A percentile compares a stretch with the other conserved stretches of the same genome.
phyloP scores from a whole-genome alignment of 2,113 vertebrate genomes.

The Mystacornis crossleyi region DNA sequence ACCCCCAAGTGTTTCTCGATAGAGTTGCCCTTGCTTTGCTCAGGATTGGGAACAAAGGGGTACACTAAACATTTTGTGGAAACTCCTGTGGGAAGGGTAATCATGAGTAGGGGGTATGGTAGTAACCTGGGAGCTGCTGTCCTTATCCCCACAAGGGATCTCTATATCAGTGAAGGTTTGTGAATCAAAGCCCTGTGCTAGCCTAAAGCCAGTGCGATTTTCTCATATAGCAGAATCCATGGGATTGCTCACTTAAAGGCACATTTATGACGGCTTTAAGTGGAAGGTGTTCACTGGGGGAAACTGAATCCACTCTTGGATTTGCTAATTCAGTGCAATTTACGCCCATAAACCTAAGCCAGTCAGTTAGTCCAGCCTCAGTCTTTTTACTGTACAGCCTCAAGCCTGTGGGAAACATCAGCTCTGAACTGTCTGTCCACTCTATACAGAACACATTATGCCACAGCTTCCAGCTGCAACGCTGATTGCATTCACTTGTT shows the following conservation, averaged over 20 bases:
- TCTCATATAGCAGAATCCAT: not conserved
- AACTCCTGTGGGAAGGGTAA: not conserved
- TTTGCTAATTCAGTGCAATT: not conserved
- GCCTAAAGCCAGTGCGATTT: not conserved
- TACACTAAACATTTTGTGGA: not conserved
- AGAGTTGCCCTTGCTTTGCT: not conserved
- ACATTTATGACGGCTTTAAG: not conserved
- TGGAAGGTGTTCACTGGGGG: not conserved
- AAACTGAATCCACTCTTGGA: not conserved
- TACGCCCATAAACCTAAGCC: not conserved
- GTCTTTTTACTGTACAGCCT: not conserved
- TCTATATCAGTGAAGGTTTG: not conserved
- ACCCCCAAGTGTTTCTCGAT: not conserved
- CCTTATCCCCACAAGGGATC: not conserved
- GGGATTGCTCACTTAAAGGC: not conserved
- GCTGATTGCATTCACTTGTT: not conserved
- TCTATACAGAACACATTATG: fast-evolving
- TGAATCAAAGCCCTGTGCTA: not conserved
- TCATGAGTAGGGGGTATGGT: fast-evolving
- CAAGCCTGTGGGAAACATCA: not conserved
- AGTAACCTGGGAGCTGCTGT: not conserved
- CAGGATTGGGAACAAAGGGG: not conserved
- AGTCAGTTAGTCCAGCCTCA: not conserved
- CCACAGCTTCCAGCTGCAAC: not conserved
- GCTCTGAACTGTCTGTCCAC: not conserved